Conservation (phyloP, 2,888 invertebrate genomes). For the Gandaritis pyraliata region DNA sequence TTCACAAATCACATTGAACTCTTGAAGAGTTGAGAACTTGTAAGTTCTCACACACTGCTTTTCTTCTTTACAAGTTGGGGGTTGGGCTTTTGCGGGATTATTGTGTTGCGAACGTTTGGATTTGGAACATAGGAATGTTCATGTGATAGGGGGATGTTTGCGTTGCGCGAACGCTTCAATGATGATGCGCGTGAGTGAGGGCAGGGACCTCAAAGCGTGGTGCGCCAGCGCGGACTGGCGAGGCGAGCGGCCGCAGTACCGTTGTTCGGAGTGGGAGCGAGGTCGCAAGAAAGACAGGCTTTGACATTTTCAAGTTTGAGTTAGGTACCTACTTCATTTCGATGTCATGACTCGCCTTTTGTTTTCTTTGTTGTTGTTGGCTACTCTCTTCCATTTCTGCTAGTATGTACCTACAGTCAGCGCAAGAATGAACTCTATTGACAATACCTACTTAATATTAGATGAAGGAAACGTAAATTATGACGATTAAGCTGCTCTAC, state of each 20-base stretch:
- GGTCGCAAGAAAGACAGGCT: constrained; percentile 64
- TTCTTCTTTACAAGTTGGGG: not conserved
- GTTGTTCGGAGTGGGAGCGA: constrained; percentile 77
- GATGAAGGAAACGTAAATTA: too few species aligned
- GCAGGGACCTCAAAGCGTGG: constrained; percentile 75
- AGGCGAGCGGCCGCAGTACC: constrained; percentile 67
- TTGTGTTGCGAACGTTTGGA: not conserved
- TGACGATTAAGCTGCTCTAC: too few species aligned
- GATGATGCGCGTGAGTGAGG: constrained; percentile 62
- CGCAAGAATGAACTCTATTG: not conserved
- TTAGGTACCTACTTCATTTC: constrained; percentile 62
- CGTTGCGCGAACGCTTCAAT: constrained; percentile 48
- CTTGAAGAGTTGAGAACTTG: constrained; percentile 54
- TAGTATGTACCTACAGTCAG: not conserved
- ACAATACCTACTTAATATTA: too few species aligned
- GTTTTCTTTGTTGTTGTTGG: constrained; percentile 46
- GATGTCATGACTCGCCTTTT: constrained; percentile 64
- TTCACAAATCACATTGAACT: constrained; percentile 71
- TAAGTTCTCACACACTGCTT: constrained; percentile 51
- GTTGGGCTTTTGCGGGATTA: not conserved
- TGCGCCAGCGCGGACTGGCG: constrained; percentile 65
- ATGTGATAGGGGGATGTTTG: constrained; percentile 10
- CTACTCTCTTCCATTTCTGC: constrained; percentile 37
- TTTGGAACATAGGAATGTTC: constrained; percentile 2
- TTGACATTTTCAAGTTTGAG: constrained; percentile 76